These are phyloP conservation scores for Asobara japonica DNA, from an alignment of 1,140 invertebrate species.

Conservation along the genomic window DNA sequence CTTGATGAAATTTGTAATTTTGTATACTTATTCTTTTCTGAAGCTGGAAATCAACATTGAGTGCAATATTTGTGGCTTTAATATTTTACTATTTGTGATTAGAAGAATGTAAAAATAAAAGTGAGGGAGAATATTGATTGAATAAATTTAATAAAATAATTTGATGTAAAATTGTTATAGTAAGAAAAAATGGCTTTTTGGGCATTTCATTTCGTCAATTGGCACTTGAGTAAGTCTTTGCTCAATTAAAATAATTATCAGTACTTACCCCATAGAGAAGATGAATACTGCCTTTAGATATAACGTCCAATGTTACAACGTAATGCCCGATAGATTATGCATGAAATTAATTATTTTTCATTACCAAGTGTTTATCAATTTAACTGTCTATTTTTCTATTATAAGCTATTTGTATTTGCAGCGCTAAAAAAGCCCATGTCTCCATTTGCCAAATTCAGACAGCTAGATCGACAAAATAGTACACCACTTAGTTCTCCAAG, in stretches of 20 bases:
- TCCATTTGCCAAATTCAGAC: slow-evolving; percentile 89
- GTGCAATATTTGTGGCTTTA: neutral
- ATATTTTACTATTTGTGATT: neutral
- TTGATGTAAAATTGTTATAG: slow-evolving; percentile 8
- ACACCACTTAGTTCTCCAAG: slow-evolving; percentile 75
- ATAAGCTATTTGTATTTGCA: slow-evolving; percentile 58
- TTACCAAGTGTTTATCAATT: neutral
- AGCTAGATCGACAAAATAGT: slow-evolving; percentile 87
- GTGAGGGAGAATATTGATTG: neutral
- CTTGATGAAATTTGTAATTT: slow-evolving; percentile 2
- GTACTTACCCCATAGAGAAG: slow-evolving; percentile 4
- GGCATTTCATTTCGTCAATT: neutral
- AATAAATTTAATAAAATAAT: neutral
- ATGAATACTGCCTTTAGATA: neutral
- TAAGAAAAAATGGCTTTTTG: slow-evolving; percentile 7
- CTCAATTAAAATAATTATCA: neutral
- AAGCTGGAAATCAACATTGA: neutral
- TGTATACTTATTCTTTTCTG: neutral
- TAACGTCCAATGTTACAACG: neutral
- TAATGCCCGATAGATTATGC: slow-evolving; percentile 11
- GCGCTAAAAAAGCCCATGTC: slow-evolving; percentile 78
- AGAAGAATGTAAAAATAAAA: neutral
- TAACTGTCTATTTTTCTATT: neutral
- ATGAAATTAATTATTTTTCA: slow-evolving; percentile 13
- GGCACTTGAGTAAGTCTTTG: neutral